Percentiles rank a stretch among this genome's conserved stretches.
Evolutionary conservation across 2,888 invertebrate genomes (phyloP).

Genomic region (Lordiphosa andalusiaca): DNA sequence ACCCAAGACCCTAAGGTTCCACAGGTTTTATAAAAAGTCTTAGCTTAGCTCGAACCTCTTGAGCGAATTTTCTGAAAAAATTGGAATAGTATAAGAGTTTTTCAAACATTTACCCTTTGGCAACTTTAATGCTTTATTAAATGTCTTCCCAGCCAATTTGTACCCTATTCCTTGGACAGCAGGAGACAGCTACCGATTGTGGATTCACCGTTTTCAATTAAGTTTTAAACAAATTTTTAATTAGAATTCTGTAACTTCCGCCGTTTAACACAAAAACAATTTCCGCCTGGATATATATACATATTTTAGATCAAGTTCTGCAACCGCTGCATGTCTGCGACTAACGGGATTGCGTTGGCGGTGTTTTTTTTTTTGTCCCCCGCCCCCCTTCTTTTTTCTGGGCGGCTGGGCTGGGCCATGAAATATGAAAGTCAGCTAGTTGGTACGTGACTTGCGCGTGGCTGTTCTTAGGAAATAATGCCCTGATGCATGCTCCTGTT

Average conservation of each 20-base stretch:
- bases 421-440: slow-evolving; percentile 47
- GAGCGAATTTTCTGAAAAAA: too few species aligned
- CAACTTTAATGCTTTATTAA: neutral
- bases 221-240: slow-evolving; percentile 56
- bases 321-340: slow-evolving; percentile 24
- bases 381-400: slow-evolving; percentile 4
- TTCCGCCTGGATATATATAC: slow-evolving; percentile 46
- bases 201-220: slow-evolving; percentile 30
- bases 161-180: neutral
- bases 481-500: slow-evolving; percentile 3
- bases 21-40: too few species aligned
- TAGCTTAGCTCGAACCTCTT: too few species aligned
- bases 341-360: slow-evolving; percentile 19
- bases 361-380: slow-evolving; percentile 4
- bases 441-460: slow-evolving; percentile 57
- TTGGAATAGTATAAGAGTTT: too few species aligned
- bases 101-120: too few species aligned
- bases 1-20: too few species aligned
- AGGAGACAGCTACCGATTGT: slow-evolving; percentile 21
- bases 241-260: slow-evolving; percentile 48
- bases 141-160: neutral
- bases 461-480: slow-evolving; percentile 14
- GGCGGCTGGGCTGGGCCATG: slow-evolving; percentile 28
- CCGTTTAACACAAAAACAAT: slow-evolving; percentile 50
- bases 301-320: slow-evolving; percentile 44